Evolutionary conservation across 2,113 vertebrate species (phyloP).

Genomic region (Coptodon bakossiorum): DNA sequence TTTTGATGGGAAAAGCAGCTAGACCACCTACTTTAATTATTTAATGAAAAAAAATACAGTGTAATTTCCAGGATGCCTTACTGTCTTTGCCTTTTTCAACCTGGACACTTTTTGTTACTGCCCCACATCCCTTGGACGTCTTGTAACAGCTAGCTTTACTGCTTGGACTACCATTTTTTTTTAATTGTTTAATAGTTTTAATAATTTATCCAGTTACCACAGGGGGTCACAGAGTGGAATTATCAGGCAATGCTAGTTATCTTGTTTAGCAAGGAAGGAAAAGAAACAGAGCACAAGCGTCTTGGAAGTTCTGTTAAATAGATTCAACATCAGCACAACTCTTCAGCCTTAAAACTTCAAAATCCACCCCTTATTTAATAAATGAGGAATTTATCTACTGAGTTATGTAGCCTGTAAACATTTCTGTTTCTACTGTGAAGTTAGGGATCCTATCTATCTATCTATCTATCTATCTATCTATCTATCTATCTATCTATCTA

Average conservation of each 20-base stretch:
- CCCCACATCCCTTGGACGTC: neutral
- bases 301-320: neutral
- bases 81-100: neutral
- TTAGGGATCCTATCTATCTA: neutral
- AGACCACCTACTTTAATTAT: neutral
- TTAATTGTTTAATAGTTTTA: fast-evolving
- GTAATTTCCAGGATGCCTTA: neutral
- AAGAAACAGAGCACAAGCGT: neutral
- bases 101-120: neutral
- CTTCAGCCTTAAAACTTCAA: neutral
- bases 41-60: neutral
- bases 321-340: neutral
- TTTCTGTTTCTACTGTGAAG: neutral
- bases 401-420: neutral
- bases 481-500: neutral
- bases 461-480: too few relatives aligned
- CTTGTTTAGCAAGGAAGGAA: neutral
- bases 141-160: neutral
- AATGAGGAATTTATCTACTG: neutral
- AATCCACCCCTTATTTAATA: neutral
- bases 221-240: neutral
- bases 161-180: neutral
- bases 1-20: neutral
- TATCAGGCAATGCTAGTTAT: neutral
- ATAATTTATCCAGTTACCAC: neutral